Conservation (phyloP, 2,797 vertebrate genomes). For the Clarias pachynema region DNA sequence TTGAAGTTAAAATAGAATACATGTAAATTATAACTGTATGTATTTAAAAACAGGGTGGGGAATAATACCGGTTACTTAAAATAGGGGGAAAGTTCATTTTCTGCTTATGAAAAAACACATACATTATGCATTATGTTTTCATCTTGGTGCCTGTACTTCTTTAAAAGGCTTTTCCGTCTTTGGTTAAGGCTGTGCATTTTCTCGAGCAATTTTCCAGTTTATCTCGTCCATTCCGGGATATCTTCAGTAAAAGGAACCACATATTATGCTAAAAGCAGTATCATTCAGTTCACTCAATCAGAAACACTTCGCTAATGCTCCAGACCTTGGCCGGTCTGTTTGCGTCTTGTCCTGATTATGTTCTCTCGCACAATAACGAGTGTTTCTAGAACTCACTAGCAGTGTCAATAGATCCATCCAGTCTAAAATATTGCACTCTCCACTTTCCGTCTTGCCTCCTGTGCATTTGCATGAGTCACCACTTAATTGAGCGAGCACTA, state of each 20-base stretch:
- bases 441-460: constrained; percentile 18
- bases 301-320: constrained; percentile 32
- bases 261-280: constrained; percentile 27
- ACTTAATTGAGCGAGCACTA: constrained; percentile 64
- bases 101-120: constrained; percentile 29
- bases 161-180: constrained; percentile 22
- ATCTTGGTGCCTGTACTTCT: constrained; percentile 22
- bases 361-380: neutral
- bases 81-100: constrained; percentile 9
- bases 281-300: constrained; percentile 30
- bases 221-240: constrained; percentile 11
- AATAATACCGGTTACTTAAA: neutral
- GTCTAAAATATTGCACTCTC: constrained; percentile 12
- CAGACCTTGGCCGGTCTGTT: constrained; percentile 22
- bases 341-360: constrained; percentile 29
- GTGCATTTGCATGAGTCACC: constrained; percentile 51
- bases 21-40: constrained; percentile 1
- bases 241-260: constrained; percentile 20
- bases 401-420: constrained; percentile 22
- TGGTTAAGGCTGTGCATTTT: neutral
- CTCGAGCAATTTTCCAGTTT: constrained; percentile 5
- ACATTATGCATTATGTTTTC: constrained; percentile 25
- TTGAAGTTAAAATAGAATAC: constrained; percentile 16
- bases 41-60: neutral
- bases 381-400: constrained; percentile 1